Evolutionary conservation across 2,797 vertebrate genomes (phyloP).

Genomic region (Lateolabrax maculatus): DNA sequence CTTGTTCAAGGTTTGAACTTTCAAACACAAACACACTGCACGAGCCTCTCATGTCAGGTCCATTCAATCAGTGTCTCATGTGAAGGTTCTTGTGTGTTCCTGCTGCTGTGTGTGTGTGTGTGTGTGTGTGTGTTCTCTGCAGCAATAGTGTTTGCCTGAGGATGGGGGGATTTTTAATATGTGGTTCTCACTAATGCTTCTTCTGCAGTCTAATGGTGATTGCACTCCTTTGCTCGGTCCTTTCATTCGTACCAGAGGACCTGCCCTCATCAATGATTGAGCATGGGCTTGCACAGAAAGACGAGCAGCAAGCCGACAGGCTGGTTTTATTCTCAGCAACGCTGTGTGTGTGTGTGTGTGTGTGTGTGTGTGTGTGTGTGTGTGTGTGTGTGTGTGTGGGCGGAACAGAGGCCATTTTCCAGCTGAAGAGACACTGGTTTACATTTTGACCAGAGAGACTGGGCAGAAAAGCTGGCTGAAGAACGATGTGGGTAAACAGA

Average conservation of each 20-base stretch:
- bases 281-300: slow-evolving; percentile 52
- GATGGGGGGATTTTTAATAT: slow-evolving; percentile 55
- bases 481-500: slow-evolving; percentile 49
- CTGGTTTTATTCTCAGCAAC: slow-evolving; percentile 57
- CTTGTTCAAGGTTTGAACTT: slow-evolving; percentile 13
- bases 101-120: slow-evolving; percentile 1
- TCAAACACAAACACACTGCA: slow-evolving; percentile 28
- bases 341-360: slow-evolving; percentile 13
- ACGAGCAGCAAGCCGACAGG: slow-evolving; percentile 61
- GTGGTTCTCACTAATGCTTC: slow-evolving; percentile 57
- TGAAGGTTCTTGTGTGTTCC: not conserved
- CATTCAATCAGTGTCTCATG: slow-evolving; percentile 26
- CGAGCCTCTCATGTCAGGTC: slow-evolving; percentile 29
- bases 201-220: slow-evolving; percentile 62
- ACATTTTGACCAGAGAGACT: slow-evolving; percentile 56
- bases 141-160: slow-evolving; percentile 38
- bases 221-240: slow-evolving; percentile 57
- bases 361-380: slow-evolving; percentile 5
- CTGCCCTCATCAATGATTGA: slow-evolving; percentile 78
- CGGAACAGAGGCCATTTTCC: slow-evolving; percentile 66
- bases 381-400: slow-evolving; percentile 30
- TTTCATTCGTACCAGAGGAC: slow-evolving; percentile 68
- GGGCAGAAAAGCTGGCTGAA: slow-evolving; percentile 43
- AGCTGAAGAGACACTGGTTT: slow-evolving; percentile 66
- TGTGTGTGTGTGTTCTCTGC: slow-evolving; percentile 10